Base-by-base conservation (phyloP, 2,888 invertebrate genomes). In the Bombylius major region DNA sequence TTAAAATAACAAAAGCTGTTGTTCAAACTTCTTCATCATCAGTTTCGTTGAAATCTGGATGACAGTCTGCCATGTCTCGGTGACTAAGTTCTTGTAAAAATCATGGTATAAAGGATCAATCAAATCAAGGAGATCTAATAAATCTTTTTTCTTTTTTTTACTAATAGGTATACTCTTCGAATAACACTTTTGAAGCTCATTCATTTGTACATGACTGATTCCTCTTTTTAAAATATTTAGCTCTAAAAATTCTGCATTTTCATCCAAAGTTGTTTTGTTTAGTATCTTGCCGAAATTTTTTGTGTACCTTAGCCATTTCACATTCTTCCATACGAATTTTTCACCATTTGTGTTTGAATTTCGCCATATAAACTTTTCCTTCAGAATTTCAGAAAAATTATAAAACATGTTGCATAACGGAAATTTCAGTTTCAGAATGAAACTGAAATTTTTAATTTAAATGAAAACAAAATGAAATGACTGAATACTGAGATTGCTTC, bases 281-380 rank as follows among this genome's bases (percentile, higher is more conserved):
- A 49, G 34, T 23, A 34, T 39, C 7, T 45, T n/a, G 31, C 49
- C 50, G 45, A 54, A 50, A 31, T 47, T 13, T 54, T 39, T 54
- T 33, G 54, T 39, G 45, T 50, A 50, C 44, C 54, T 34, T 4
- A 54, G 45, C 54, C 54, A 54, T 39, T 42, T 54, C 36, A 54
- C 50, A 36, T 14, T 8, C 44, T 45, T 54, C 56, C 49, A 55
- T 55, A 39, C 46, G 47, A 55, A 55, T 42, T 34, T 34, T 55
- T 51, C 51, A 44, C 51, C 55, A 51, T 55, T 47, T 11, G 31
- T 32, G 39, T 47, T 51, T 36, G n/a, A 32, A 34, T 52, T 56
- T 33, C 45, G 13, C 52, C 52, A 56, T 14, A 33, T 45, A 56
- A 33, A 48, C 45, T 51, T 48, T 48, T 13, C n/a, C 48, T 57